Evolutionary conservation across 2,113 vertebrate genomes (phyloP), one percentile per base, ranked within the genome.

Genomic region (Canis aureus): DNA sequence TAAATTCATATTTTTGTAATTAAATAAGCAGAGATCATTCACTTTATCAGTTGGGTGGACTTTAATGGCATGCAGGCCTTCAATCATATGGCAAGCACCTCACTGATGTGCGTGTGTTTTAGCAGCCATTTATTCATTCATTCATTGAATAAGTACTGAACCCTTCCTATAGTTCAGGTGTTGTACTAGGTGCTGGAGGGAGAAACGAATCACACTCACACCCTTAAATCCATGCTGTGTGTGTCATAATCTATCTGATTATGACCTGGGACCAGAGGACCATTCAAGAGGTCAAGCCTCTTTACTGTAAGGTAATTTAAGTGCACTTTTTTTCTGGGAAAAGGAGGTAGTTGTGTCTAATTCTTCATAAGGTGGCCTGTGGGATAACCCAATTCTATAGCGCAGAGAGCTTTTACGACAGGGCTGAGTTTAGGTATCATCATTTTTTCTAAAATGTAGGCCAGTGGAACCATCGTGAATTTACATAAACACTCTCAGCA

Each of bases 21-120:
- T 94, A 96, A 95, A 92, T 79, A 94, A 93, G 66, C 27, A 89
- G 66, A 73, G 19, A 62, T 51, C 38, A 80, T 85, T 94, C 53
- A 74, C 32, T 76, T 66, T 59, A 85, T 94, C 59, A 76, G 55
- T 8, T 29, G 73, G 5, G 67, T 8, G 2, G 35, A n/a, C 57
- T 95, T 1, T 38, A 67, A 79, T 27, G 59, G 64, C 35, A 23
- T 43, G 53, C 89, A 79, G 23, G 11, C 8, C 57, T 79, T 83
- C 67, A 62, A 27, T 16, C 2, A 4, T 11, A 20, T 22, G 38
- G n/a, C 7, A 4, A 1, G 3, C 20, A 49, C 53, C 71, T 73
- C 8, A 32, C 12, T 0, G 8, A 53, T 17, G 27, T 25, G 35
- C 20, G 49, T 9, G 4, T 1, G 11, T 83, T 60, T 53, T 25